Base-by-base conservation (phyloP, 1,140 invertebrate genomes). In the Prorops nasuta region DNA sequence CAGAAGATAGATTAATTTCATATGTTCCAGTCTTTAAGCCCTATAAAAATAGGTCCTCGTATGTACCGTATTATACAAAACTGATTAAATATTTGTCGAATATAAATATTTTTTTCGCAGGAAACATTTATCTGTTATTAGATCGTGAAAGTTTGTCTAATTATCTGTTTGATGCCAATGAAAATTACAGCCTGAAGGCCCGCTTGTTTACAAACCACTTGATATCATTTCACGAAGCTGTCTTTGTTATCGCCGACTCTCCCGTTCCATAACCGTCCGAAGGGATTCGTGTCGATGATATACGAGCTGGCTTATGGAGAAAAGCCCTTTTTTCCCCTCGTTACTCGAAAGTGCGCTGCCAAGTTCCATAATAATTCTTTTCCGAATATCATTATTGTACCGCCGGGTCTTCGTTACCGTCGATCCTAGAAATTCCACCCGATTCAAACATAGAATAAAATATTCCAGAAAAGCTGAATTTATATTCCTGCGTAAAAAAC, bases 301-400 rank as follows among this genome's bases (percentile, higher is more conserved):
- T 67, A 63, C 58, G 54, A 61, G 58, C 60, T 56, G 31, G 58
- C 60, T 58, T 60, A 56, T 52, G 47, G 53, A 58, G 52, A 45
- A 54, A 64, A 56, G 55, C 61, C 56, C 61, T 59, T 59, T 66
- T 65, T 59, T 61, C 45, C 52, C 61, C 56, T 67, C 58, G 58
- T 66, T 67, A 66, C 49, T 56, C 50, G 19, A 54, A 63, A 62
- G 53, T 63, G 54, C 44, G 54, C 57, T 51, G 49, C 56, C 52
- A 65, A 62, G 49, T 66, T 64, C 58, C 31, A 57, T 64, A 66
- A 66, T 67, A 67, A 67, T 67, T 67, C 63, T 64, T 62, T 66
- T 49, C 41, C 58, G 52, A 67, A 66, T 64, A 64, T 67, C 61
- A 59, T 64, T 57, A 66, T 64, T 58, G 55, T 57, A 54, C 41